Evolutionary conservation across 2,888 invertebrate species (phyloP).

Genomic region (Callinectes sapidus): DNA sequence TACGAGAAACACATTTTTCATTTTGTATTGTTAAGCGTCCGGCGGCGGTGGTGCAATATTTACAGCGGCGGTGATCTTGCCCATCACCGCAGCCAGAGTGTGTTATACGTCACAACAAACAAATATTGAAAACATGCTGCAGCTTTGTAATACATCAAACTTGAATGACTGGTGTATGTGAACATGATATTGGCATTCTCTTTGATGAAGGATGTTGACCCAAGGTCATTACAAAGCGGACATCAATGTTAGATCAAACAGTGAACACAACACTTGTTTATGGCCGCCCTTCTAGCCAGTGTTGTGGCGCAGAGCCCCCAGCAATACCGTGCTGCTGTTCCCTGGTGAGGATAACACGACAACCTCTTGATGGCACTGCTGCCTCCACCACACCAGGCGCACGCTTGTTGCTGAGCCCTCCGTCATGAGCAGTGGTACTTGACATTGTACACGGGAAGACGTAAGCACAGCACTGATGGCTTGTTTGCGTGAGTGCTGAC

Average conservation of each 20-base stretch:
- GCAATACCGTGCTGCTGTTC: not conserved
- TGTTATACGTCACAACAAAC: not conserved
- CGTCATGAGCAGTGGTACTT: not conserved
- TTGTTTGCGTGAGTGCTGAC: not conserved
- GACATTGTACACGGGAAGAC: not conserved
- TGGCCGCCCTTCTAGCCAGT: not conserved
- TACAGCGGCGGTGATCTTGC: not conserved
- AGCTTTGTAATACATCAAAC: not conserved
- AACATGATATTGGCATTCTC: not conserved
- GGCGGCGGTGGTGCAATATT: not conserved
- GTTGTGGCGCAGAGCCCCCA: not conserved
- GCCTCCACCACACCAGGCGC: not conserved
- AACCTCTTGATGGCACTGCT: not conserved
- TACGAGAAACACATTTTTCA: not conserved
- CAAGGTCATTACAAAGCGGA: slow-evolving; percentile 9
- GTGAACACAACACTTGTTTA: not conserved
- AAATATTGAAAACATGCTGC: not conserved
- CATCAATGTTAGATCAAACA: slow-evolving; percentile 3
- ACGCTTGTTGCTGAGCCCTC: not conserved
- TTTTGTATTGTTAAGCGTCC: not conserved
- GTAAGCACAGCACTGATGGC: not conserved
- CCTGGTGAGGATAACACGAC: not conserved
- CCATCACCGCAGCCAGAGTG: not conserved
- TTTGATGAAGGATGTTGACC: slow-evolving; percentile 13
- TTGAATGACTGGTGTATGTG: not conserved